Evolutionary conservation across 2,113 vertebrate genomes (phyloP).

Genomic region (Hippocampus abdominalis): DNA sequence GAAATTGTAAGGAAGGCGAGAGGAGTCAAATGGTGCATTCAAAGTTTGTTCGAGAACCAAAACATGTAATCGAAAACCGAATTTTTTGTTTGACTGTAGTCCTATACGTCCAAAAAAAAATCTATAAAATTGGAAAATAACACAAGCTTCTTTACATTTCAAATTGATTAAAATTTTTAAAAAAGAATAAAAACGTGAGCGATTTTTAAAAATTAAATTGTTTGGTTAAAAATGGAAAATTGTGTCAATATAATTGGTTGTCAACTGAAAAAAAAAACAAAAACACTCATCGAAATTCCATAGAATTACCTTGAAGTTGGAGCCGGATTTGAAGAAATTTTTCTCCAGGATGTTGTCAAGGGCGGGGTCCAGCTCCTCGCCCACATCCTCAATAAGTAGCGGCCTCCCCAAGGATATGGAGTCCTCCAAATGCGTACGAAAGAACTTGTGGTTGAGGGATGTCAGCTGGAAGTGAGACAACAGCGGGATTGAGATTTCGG

Average conservation of each 20-base stretch:
- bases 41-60: too few relatives aligned
- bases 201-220: too few relatives aligned
- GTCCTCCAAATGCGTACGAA: conserved; percentile 85
- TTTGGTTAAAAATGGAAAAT: too few relatives aligned
- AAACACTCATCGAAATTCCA: neutral
- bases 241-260: neutral
- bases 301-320: conserved; percentile 73
- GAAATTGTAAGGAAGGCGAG: too few relatives aligned
- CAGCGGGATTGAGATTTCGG: neutral
- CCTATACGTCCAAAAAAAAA: too few relatives aligned
- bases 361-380: conserved; percentile 84
- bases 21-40: too few relatives aligned
- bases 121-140: too few relatives aligned
- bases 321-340: conserved; percentile 85
- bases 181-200: neutral
- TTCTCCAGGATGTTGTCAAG: conserved; percentile 84
- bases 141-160: too few relatives aligned
- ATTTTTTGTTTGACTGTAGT: too few relatives aligned
- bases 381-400: conserved; percentile 84
- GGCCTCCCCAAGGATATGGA: conserved; percentile 83
- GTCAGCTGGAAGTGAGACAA: conserved; percentile 71
- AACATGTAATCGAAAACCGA: too few relatives aligned
- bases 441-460: conserved; percentile 86
- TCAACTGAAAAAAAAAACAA: neutral
- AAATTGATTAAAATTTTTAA: too few relatives aligned